Conservation (phyloP, 1,140 invertebrate genomes). For the Prorops nasuta region DNA sequence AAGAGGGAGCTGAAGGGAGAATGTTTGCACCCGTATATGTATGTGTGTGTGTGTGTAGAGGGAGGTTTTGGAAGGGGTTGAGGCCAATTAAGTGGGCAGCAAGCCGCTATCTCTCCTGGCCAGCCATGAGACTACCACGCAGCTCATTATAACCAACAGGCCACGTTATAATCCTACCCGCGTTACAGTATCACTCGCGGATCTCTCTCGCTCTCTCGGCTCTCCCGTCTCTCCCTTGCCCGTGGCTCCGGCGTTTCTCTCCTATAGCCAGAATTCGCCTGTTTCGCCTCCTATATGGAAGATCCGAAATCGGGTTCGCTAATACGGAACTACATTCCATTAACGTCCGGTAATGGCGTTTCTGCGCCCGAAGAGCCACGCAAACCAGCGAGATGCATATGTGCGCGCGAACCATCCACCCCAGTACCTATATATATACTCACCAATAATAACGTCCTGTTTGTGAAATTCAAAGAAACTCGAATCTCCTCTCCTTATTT, state of each 20-base stretch:
- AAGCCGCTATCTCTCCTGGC: conserved; percentile 36
- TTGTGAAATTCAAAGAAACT: no score
- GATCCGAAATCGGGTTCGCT: conserved; percentile 30
- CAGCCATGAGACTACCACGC: conserved; percentile 39
- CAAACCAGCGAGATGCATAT: conserved; percentile 4
- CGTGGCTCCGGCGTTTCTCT: neutral
- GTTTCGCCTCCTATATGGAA: conserved; percentile 31
- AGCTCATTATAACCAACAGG: conserved; percentile 42
- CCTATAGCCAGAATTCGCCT: conserved; percentile 20
- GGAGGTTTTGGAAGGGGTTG: conserved; percentile 25
- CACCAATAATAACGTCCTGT: no score
- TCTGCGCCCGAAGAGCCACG: conserved; percentile 17
- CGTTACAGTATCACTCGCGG: conserved; percentile 39
- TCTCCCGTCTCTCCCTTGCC: neutral
- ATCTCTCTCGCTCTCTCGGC: conserved; percentile 20
- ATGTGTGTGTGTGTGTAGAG: no score
- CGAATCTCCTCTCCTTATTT: no score
- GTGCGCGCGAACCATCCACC: neutral
- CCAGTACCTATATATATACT: no score
- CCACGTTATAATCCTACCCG: conserved; percentile 35
- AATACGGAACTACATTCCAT: conserved; percentile 38
- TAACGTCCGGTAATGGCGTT: conserved; percentile 32
- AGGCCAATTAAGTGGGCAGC: conserved; percentile 40
- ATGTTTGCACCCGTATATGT: no score
- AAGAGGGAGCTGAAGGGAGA: conserved; percentile 1